Evolutionary conservation across 2,113 vertebrate species (phyloP), one percentile per base, ranked within the genome.

Genomic region (Microcebus griseorufus): DNA sequence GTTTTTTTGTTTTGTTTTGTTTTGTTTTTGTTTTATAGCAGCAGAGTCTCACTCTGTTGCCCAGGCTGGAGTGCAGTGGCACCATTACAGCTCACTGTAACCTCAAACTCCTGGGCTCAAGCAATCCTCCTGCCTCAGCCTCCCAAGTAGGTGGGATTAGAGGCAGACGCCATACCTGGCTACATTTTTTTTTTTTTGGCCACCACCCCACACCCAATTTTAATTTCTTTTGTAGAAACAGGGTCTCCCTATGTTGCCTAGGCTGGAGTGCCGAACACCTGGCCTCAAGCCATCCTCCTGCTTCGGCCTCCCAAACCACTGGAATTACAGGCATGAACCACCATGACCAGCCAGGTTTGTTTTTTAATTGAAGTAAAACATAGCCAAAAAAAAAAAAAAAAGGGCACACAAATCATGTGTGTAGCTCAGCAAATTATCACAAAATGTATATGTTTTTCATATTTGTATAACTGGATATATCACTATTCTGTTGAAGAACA

Each of bases 291-390:
- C 39, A 45, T 45, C 72, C 72, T 73, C 27, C 6, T 14, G 39
- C 39, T 9, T 45, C 25, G 4, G 72, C 72, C 72, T 45, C 39
- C 72, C 60, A 27, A 73, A 45, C 39, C 27, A 5, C 23, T 73
- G 25, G 39, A 23, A 73, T 73, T 45, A 45, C 25, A 73, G 72
- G 39, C 72, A 27, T 73, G 72, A 45, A n/a, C 70, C 70, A 60
- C 22, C 6, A 16, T 13, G 34, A 34, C 53, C 12, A 20, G 51
- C 67, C 23, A 67, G 45, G 83, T 91, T 84, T 55, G 60, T 37
- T 91, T 84, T 65, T 82, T 29, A 87, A 73, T 8, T 22, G 11
- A 62, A 93, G 45, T 95, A 34, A 90, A 90, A 87, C 86, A 72
- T 23, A 53, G 37, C 51, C 32, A 39, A 22, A 10, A 27, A 48